Base-by-base conservation (phyloP, 2,888 invertebrate species). In the Sinhomidia bicolor region DNA sequence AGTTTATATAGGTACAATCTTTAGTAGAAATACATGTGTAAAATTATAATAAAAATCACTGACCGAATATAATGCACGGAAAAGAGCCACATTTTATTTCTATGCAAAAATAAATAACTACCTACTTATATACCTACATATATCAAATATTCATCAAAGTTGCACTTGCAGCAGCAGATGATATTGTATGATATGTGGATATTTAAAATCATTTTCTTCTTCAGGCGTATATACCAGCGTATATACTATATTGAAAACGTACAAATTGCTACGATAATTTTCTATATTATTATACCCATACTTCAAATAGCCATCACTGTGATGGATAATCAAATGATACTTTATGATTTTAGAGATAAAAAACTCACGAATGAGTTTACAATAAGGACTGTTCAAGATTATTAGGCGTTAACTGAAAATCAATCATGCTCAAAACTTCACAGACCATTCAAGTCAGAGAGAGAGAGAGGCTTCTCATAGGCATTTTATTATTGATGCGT, bases 361-460 rank as follows among this genome's bases (percentile, higher is more conserved):
- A 74, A 74, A 74, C 36, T 68, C 41, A n/a, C 29, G 44, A 47
- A 29, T 74, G 47, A 29, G 47, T 4, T 29, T 47, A 14, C 74
- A 51, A 51, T 26, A 74, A n/a, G 26, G 10, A 74, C 36, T 36
- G 7, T 7, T 44, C 47, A 74, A 23, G 47, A 74, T 74, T 23
- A 20, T 65, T 84, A 86, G 87, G 87, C 87, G 87, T 87, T 87
- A 80, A 87, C 86, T 81, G 79, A 87, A 86, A 87, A 87, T 87
- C 87, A 87, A 87, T 87, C 87, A 87, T 68, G 81, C 41, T 81
- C 17, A 51, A n/a, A 57, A 51, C 74, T 23, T 44, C n/a, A 57
- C 60, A 74, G 62, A 41, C 76, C 79, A 79, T 54, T 85, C 62
- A 85, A 76, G 78, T 79, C 57, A 54, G 7, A 71, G 3, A 36